phyloP scores from a whole-genome alignment of 2,797 vertebrate genomes.

The Gymnodraco acuticeps region DNA sequence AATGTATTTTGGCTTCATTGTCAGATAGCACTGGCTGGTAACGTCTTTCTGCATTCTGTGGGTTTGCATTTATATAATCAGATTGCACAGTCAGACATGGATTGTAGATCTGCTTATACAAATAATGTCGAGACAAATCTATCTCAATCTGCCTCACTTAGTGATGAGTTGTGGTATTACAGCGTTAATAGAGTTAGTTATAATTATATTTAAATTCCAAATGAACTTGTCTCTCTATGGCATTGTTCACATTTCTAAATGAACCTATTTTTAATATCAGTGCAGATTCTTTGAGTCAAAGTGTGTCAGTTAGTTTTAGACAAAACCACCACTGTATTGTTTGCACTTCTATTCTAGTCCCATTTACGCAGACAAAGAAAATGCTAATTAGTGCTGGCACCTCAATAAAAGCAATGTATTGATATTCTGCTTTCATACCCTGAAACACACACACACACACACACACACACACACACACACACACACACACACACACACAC shows the following conservation, averaged over 20 bases:
- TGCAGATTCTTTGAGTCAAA: background rate
- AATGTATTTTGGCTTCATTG: no score
- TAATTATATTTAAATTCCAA: background rate
- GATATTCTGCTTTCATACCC: constrained; percentile 68
- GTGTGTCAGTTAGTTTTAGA: constrained; percentile 1
- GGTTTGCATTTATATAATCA: no score
- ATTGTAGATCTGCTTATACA: background rate
- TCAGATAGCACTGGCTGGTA: no score
- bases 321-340: constrained; percentile 50
- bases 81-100: no score
- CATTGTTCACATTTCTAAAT: background rate
- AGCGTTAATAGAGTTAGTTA: background rate
- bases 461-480: constrained; percentile 24
- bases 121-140: no score
- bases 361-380: constrained; percentile 65
- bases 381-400: constrained; percentile 78
- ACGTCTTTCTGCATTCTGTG: no score
- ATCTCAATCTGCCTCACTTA: background rate
- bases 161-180: background rate
- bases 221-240: background rate
- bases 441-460: constrained; percentile 10
- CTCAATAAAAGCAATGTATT: constrained; percentile 76
- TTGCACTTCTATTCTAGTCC: constrained; percentile 76
- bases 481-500: constrained; percentile 2
- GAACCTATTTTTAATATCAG: background rate